Percentiles rank a stretch among this genome's conserved stretches.
Conservation (phyloP, 2,797 vertebrate genomes). For the Pipistrellus pipistrellus region DNA sequence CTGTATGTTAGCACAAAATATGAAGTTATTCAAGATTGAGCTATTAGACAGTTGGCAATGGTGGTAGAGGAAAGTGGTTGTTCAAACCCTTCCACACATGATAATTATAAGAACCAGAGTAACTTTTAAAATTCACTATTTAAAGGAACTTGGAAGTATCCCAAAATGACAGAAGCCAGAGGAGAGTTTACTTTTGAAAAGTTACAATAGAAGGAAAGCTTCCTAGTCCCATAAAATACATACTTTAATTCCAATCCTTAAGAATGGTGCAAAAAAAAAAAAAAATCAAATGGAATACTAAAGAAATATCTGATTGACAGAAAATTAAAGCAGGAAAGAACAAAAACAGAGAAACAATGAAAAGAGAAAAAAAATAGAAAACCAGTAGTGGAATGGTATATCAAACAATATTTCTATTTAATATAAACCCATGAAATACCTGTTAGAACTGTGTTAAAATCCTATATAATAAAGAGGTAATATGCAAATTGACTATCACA, state of each 20-base stretch:
- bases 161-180: not conserved
- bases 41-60: not conserved
- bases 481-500: too few species aligned
- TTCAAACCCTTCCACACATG: not conserved
- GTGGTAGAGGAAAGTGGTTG: not conserved
- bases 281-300: not conserved
- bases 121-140: not conserved
- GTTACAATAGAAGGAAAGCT: not conserved
- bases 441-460: not conserved
- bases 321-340: not conserved
- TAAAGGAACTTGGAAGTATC: not conserved
- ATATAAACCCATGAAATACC: not conserved
- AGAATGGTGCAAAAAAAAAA: not conserved
- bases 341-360: not conserved
- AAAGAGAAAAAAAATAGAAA: not conserved
- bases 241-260: not conserved
- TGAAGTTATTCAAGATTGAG: constrained; percentile 5
- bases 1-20: constrained; percentile 3
- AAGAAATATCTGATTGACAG: not conserved
- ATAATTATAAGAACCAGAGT: constrained; percentile 28
- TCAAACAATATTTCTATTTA: not conserved
- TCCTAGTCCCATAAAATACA: not conserved
- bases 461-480: too few species aligned
- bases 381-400: not conserved
- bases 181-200: not conserved